Percentiles rank a stretch among this genome's conserved stretches.
Conservation (phyloP, 2,888 invertebrate species). For the Drymonia ruficornis region DNA sequence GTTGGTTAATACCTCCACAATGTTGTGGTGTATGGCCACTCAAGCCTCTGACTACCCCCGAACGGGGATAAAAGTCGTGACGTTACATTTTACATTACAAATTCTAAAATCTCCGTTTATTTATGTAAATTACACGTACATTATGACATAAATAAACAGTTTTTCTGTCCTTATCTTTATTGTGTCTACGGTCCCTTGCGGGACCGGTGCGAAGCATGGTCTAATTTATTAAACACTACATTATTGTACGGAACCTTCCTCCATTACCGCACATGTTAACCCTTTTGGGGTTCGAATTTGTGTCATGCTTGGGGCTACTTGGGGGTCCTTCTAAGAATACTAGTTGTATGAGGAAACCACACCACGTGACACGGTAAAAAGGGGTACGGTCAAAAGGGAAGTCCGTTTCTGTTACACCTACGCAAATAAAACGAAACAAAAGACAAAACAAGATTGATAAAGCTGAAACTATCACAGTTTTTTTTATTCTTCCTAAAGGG, state of each 20-base stretch:
- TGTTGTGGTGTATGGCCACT: no score
- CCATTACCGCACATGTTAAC: conserved; percentile 2
- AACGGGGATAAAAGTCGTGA: no score
- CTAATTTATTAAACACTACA: conserved; percentile 6
- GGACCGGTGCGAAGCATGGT: neutral
- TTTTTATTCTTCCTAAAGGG: no score
- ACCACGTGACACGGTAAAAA: neutral
- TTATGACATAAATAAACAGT: no score
- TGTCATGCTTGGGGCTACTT: neutral
- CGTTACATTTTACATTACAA: neutral
- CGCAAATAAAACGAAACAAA: neutral
- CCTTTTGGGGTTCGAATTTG: neutral
- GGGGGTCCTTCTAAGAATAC: conserved; percentile 1
- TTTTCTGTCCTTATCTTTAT: neutral
- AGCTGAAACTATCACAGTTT: no score
- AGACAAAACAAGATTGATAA: no score
- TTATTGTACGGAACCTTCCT: conserved; percentile 7
- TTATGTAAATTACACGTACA: no score
- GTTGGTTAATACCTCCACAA: no score
- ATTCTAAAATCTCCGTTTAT: no score
- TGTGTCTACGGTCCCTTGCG: neutral
- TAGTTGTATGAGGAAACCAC: neutral
- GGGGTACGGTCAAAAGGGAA: neutral
- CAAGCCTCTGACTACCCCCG: no score
- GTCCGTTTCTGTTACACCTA: neutral